Evolutionary conservation across 2,113 vertebrate genomes (phyloP).

Genomic region (Ammodytes marinus): DNA sequence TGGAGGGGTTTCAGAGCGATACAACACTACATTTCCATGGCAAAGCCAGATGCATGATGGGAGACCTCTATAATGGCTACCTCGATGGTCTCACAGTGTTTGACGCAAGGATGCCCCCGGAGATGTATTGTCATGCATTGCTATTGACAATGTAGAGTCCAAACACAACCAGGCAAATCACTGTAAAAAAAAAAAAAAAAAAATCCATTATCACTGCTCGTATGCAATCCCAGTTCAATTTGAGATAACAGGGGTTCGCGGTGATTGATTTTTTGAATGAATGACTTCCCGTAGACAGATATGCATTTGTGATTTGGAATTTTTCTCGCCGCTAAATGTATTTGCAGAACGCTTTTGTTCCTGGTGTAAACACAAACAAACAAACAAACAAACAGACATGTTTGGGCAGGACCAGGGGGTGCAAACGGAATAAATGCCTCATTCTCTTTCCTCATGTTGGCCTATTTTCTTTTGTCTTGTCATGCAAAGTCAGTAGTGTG

Average conservation of each 20-base stretch:
- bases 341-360: conserved; percentile 27
- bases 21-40: conserved; percentile 12
- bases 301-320: conserved; percentile 22
- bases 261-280: conserved; percentile 53
- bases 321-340: conserved; percentile 27
- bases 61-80: conserved; percentile 27
- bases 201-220: conserved; percentile 55
- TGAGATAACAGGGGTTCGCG: conserved; percentile 57
- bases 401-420: neutral
- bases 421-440: neutral
- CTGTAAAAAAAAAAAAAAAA: conserved; percentile 36
- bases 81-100: conserved; percentile 10
- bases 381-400: neutral
- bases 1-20: neutral
- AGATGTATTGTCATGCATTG: conserved; percentile 39
- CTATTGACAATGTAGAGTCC: conserved; percentile 29
- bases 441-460: neutral
- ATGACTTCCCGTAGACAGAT: conserved; percentile 48
- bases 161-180: conserved; percentile 43
- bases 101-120: conserved; percentile 33
- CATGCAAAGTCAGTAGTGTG: neutral
- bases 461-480: neutral
- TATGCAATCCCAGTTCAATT: conserved; percentile 61
- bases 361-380: conserved; percentile 8
- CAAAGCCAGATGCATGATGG: conserved; percentile 31